Evolutionary conservation across 2,113 vertebrate species (phyloP).

Genomic region (Corythaixoides concolor): DNA sequence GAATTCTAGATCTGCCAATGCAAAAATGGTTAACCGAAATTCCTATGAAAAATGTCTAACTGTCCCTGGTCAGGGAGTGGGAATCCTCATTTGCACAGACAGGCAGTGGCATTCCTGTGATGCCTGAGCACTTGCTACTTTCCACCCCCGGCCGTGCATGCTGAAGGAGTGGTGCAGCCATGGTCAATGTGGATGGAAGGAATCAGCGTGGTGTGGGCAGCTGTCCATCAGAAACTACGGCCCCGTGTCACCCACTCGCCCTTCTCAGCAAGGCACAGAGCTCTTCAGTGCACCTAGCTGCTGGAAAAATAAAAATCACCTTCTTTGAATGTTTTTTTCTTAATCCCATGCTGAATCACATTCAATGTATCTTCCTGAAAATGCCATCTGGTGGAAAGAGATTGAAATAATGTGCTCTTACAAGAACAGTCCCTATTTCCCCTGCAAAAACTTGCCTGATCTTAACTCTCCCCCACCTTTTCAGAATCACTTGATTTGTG

Average conservation of each 20-base stretch:
- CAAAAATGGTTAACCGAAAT: neutral
- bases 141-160: too few relatives aligned
- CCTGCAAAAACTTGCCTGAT: neutral
- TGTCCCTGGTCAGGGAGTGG: neutral
- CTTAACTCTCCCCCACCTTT: neutral
- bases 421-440: neutral
- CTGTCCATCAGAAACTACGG: accelerated
- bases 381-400: neutral
- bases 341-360: neutral
- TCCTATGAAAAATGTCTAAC: neutral
- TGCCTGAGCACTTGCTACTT: accelerated
- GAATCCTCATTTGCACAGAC: neutral
- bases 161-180: neutral
- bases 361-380: neutral
- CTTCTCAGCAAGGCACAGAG: neutral
- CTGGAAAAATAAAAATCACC: neutral
- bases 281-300: accelerated
- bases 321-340: neutral
- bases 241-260: accelerated
- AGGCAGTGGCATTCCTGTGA: accelerated
- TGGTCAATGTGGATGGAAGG: neutral
- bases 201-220: accelerated
- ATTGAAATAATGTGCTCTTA: neutral
- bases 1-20: neutral
- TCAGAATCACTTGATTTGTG: neutral